These are phyloP conservation scores for Portevinia maculata DNA, from an alignment of 2,888 invertebrate genomes.

Conservation along the genomic window DNA sequence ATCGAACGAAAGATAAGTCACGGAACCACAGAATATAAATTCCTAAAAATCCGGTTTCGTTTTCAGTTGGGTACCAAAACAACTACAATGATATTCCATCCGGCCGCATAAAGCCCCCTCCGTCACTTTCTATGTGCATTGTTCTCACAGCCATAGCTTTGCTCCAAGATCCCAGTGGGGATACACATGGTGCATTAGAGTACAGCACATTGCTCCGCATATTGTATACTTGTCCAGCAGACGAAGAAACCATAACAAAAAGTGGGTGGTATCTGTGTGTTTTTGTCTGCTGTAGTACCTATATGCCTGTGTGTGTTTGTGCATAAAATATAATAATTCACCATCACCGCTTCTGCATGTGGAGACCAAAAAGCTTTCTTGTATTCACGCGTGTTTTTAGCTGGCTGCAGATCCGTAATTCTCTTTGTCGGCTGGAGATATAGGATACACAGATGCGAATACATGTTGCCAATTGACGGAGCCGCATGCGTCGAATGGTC, in stretches of 20 bases:
- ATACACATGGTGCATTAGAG: slow-evolving; percentile 40
- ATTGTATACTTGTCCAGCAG: background rate
- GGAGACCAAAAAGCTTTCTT: slow-evolving; percentile 47
- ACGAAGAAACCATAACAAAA: slow-evolving; percentile 51
- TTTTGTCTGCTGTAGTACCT: too few species aligned
- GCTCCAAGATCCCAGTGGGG: too few species aligned
- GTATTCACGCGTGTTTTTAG: slow-evolving; percentile 24
- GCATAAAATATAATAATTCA: slow-evolving; percentile 45
- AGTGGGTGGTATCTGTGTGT: slow-evolving; percentile 68
- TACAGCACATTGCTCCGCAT: slow-evolving; percentile 27
- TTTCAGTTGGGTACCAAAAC: slow-evolving; percentile 75
- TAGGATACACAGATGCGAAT: slow-evolving; percentile 30
- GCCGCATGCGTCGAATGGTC: slow-evolving; percentile 70
- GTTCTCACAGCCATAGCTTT: background rate
- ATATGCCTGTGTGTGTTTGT: slow-evolving; percentile 15
- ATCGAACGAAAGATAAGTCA: slow-evolving; percentile 65
- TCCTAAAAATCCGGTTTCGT: slow-evolving; percentile 81
- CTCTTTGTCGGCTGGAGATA: slow-evolving; percentile 16
- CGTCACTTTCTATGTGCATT: slow-evolving; percentile 50
- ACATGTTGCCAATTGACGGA: slow-evolving; percentile 64
- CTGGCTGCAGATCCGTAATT: slow-evolving; percentile 40
- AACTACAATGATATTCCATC: slow-evolving; percentile 11
- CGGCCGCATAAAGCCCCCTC: slow-evolving; percentile 30
- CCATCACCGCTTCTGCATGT: slow-evolving; percentile 7
- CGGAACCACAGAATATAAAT: slow-evolving; percentile 68